Evolutionary conservation across 2,888 invertebrate genomes (phyloP).

Genomic region (Orthosia gracilis): DNA sequence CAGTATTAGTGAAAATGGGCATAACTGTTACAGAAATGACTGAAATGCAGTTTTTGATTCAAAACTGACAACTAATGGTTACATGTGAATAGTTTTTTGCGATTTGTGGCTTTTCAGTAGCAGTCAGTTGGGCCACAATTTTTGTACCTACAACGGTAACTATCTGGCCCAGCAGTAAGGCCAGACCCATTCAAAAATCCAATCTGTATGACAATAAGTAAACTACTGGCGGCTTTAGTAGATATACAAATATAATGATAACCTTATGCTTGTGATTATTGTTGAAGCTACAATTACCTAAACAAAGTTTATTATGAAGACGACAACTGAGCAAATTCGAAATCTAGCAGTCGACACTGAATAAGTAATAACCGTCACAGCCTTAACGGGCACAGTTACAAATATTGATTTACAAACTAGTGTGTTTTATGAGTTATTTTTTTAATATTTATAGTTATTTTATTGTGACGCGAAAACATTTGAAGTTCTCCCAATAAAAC

Average conservation of each 20-base stretch:
- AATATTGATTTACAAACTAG: slow-evolving; percentile 1
- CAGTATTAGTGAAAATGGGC: background rate
- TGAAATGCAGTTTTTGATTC: background rate
- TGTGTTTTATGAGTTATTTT: background rate
- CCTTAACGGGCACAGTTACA: slow-evolving; percentile 9
- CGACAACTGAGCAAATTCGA: slow-evolving; percentile 6
- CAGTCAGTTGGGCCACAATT: too few relatives aligned
- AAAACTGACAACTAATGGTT: background rate
- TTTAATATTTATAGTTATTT: background rate
- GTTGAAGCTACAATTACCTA: slow-evolving; percentile 5
- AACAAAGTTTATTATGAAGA: background rate
- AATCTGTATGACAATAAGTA: background rate
- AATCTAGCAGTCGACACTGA: slow-evolving; percentile 10
- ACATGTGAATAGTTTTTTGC: background rate
- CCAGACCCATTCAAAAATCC: too few relatives aligned
- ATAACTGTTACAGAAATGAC: too few relatives aligned
- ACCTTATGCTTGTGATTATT: background rate
- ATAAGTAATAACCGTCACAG: slow-evolving; percentile 8
- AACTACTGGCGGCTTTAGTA: background rate
- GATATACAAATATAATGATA: slow-evolving; percentile 1
- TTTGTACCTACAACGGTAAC: too few relatives aligned
- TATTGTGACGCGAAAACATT: background rate
- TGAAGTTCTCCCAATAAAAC: background rate
- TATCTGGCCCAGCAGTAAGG: too few relatives aligned
- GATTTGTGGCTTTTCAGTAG: background rate